These are phyloP conservation scores for Heliconius eleuchia DNA, from an alignment of 1,140 invertebrate genomes.

Conservation along the genomic window DNA sequence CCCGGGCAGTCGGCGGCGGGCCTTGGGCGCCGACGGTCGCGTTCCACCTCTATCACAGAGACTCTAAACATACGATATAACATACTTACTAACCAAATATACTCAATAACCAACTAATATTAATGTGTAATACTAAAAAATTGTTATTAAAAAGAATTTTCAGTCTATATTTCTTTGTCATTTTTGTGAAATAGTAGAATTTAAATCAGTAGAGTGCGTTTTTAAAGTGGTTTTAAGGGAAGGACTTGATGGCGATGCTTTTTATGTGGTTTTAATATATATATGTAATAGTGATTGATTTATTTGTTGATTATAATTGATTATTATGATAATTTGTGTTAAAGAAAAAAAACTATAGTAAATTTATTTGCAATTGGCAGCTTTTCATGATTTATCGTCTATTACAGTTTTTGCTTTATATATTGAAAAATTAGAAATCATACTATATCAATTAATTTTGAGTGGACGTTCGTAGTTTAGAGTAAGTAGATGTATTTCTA, in stretches of 20 bases:
- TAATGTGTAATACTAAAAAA: neutral
- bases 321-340: too few species aligned
- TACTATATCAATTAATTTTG: too few species aligned
- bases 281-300: too few species aligned
- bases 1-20: constrained; percentile 52
- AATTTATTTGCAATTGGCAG: too few species aligned
- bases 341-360: too few species aligned
- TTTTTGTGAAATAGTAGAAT: neutral
- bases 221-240: neutral
- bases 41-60: constrained; percentile 1
- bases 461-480: too few species aligned
- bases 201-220: neutral
- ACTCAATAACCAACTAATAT: neutral
- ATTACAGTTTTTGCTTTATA: too few species aligned
- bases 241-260: neutral
- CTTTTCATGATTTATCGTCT: too few species aligned
- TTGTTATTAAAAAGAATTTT: neutral
- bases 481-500: too few species aligned
- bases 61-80: neutral
- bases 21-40: constrained; percentile 51
- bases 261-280: neutral
- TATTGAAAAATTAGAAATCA: too few species aligned
- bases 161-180: neutral
- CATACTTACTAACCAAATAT: neutral
- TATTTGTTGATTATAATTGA: too few species aligned